Percentiles rank a stretch among this genome's conserved stretches.
These are phyloP conservation scores for Campoplex nolae DNA, from an alignment of 2,888 invertebrate species.

Conservation along the genomic window DNA sequence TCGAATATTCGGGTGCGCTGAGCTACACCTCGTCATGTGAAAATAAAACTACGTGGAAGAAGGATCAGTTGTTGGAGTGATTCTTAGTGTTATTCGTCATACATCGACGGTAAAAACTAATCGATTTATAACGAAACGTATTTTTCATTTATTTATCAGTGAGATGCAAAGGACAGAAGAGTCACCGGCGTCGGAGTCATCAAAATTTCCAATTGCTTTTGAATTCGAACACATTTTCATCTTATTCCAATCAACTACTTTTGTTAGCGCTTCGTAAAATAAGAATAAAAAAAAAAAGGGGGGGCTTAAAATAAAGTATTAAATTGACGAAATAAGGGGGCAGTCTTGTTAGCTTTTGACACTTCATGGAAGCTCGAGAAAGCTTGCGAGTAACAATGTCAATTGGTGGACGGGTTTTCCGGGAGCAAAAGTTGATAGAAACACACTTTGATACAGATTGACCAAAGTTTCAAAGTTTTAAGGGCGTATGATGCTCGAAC, in stretches of 20 bases:
- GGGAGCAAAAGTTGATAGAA: slow-evolving; percentile 3
- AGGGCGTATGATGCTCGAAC: neutral
- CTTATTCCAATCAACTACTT: neutral
- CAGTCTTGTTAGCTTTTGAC: slow-evolving; percentile 5
- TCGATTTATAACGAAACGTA: too few species aligned
- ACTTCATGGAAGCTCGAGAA: neutral
- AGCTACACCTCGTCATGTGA: neutral
- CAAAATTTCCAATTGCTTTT: neutral
- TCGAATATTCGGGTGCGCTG: neutral
- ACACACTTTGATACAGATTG: neutral
- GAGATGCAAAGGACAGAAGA: neutral
- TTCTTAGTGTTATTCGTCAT: too few species aligned
- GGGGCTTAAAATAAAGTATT: neutral
- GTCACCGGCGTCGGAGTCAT: too few species aligned
- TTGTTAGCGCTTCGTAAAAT: neutral
- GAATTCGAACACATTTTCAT: neutral
- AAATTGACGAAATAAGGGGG: neutral
- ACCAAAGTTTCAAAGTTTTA: neutral
- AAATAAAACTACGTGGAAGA: neutral
- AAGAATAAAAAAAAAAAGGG: neutral
- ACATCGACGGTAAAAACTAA: too few species aligned
- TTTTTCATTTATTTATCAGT: neutral
- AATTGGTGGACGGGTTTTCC: slow-evolving; percentile 18
- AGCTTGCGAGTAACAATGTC: slow-evolving; percentile 35
- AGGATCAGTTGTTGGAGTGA: too few species aligned